Percentiles rank a stretch among this genome's conserved stretches.
Evolutionary conservation across 2,888 invertebrate species (phyloP).

Genomic region (Pristionchus maxplancki): DNA sequence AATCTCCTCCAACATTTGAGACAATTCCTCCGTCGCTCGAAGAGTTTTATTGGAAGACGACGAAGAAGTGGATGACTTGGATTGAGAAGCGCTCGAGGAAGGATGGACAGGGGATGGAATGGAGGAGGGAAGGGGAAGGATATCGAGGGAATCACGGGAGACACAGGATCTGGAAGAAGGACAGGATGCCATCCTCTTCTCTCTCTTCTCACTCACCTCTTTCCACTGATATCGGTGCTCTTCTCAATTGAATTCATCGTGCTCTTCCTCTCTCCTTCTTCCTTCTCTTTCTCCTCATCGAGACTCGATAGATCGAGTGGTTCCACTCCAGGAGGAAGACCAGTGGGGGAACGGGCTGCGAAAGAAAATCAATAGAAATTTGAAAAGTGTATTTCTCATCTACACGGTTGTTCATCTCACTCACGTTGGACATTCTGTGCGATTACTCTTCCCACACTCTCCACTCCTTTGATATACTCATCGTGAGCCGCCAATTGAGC

Average conservation of each 20-base stretch:
- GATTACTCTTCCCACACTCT: background rate
- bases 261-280: slow-evolving; percentile 17
- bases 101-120: background rate
- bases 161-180: background rate
- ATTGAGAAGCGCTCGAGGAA: background rate
- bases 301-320: slow-evolving; percentile 46
- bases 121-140: background rate
- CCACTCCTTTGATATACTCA: slow-evolving; percentile 19
- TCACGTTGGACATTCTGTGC: slow-evolving; percentile 18
- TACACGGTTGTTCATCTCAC: background rate
- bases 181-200: too few species aligned
- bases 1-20: background rate
- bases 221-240: background rate
- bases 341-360: slow-evolving; percentile 34
- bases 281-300: slow-evolving; percentile 12
- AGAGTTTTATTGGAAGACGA: slow-evolving; percentile 26
- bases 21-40: background rate
- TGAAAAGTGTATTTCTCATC: too few species aligned
- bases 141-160: background rate
- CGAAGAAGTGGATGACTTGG: background rate
- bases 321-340: slow-evolving; percentile 41
- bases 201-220: too few species aligned
- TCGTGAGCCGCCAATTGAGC: slow-evolving; percentile 46
- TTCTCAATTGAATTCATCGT: background rate
- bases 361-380: background rate